Evolutionary conservation across 2,113 vertebrate genomes (phyloP).

Genomic region (Psilopogon haemacephalus): DNA sequence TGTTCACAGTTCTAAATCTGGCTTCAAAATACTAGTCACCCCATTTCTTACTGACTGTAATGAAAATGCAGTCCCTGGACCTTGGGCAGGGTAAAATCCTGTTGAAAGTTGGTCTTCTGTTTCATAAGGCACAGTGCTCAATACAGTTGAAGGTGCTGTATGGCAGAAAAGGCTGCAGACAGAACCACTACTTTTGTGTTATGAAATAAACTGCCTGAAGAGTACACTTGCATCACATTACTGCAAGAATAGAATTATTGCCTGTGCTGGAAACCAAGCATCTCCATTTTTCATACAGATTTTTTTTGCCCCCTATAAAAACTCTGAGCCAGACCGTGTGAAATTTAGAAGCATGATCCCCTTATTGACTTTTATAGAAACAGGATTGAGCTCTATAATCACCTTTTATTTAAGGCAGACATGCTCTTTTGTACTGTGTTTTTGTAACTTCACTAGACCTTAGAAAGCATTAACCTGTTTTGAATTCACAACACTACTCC

Average conservation of each 20-base stretch:
- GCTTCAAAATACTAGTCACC: not conserved
- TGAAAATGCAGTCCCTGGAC: not conserved
- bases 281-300: slow-evolving; percentile 51
- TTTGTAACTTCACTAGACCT: slow-evolving; percentile 39
- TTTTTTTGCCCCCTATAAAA: slow-evolving; percentile 31
- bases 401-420: slow-evolving; percentile 33
- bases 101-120: not conserved
- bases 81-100: not conserved
- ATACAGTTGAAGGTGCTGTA: not conserved
- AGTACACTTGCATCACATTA: not conserved
- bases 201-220: not conserved
- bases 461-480: slow-evolving; percentile 22
- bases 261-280: not conserved
- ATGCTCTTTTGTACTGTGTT: not conserved
- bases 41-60: not conserved
- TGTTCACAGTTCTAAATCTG: not conserved
- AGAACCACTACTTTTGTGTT: not conserved
- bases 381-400: slow-evolving; percentile 32
- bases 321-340: not conserved
- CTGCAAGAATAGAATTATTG: not conserved
- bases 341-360: slow-evolving; percentile 28
- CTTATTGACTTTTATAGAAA: slow-evolving; percentile 21
- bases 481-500: slow-evolving; percentile 5
- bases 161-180: not conserved
- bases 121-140: not conserved